phyloP scores from a whole-genome alignment of 2,797 vertebrate genomes.

The Neoniphon sammara region DNA sequence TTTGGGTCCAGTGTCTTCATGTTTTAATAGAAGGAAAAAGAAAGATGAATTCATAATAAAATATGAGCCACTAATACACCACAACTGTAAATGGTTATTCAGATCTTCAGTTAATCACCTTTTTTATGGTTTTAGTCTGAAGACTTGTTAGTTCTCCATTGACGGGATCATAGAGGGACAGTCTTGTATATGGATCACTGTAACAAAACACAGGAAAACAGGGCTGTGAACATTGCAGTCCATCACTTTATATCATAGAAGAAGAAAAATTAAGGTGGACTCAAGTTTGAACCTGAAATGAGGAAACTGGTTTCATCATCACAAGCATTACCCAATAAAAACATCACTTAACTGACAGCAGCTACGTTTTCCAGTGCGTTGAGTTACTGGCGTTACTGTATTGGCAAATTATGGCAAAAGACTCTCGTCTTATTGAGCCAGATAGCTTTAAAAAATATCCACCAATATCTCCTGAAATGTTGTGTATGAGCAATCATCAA shows the following conservation, averaged over 20 bases:
- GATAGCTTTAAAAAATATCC: too few species aligned
- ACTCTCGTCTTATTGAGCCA: too few species aligned
- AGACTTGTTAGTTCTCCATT: slow-evolving; percentile 89
- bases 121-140: slow-evolving; percentile 96
- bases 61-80: slow-evolving; percentile 3
- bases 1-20: slow-evolving; percentile 91
- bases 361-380: too few species aligned
- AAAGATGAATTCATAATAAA: slow-evolving; percentile 21
- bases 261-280: not conserved
- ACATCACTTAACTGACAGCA: not conserved
- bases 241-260: too few species aligned
- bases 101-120: slow-evolving; percentile 75
- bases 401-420: too few species aligned
- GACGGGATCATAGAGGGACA: slow-evolving; percentile 91
- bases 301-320: not conserved
- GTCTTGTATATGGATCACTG: slow-evolving; percentile 95
- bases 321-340: slow-evolving; percentile 27
- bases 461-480: too few species aligned
- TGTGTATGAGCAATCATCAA: too few species aligned
- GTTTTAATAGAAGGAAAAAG: slow-evolving; percentile 21
- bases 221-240: not conserved
- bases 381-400: too few species aligned
- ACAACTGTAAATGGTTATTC: not conserved
- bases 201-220: slow-evolving; percentile 50
- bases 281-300: slow-evolving; percentile 25